These are phyloP conservation scores for Pangasius larnaudii DNA, from an alignment of 2,797 vertebrate species.

Conservation along the genomic window DNA sequence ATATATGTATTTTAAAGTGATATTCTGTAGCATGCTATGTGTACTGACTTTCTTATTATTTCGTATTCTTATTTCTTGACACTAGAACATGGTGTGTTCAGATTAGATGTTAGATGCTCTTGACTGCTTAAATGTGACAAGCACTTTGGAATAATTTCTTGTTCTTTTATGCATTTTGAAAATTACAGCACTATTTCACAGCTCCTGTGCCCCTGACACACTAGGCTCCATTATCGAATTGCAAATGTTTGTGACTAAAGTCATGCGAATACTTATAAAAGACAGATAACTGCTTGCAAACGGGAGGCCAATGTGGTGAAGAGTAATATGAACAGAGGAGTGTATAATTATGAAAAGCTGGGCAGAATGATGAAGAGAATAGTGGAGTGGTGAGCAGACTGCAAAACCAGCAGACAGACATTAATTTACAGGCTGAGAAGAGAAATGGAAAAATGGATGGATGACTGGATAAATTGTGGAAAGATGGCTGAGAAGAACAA, in stretches of 20 bases:
- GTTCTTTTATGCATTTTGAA: constrained; percentile 15
- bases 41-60: neutral
- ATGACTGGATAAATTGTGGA: neutral
- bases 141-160: constrained; percentile 9
- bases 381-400: neutral
- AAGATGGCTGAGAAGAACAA: neutral
- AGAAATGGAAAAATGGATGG: neutral
- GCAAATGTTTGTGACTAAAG: constrained; percentile 12
- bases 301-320: neutral
- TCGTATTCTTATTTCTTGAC: neutral
- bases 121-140: neutral
- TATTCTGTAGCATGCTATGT: neutral
- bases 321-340: constrained; percentile 11
- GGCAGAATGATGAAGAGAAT: constrained; percentile 15
- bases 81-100: neutral
- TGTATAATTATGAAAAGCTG: constrained; percentile 1
- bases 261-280: neutral
- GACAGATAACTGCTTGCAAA: constrained; percentile 23
- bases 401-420: neutral
- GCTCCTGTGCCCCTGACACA: neutral
- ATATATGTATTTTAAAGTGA: neutral
- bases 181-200: neutral
- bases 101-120: neutral
- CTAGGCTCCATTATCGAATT: neutral
- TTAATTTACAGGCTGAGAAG: neutral